Conservation (phyloP, 2,797 vertebrate genomes). For the Monodelphis domestica region DNA sequence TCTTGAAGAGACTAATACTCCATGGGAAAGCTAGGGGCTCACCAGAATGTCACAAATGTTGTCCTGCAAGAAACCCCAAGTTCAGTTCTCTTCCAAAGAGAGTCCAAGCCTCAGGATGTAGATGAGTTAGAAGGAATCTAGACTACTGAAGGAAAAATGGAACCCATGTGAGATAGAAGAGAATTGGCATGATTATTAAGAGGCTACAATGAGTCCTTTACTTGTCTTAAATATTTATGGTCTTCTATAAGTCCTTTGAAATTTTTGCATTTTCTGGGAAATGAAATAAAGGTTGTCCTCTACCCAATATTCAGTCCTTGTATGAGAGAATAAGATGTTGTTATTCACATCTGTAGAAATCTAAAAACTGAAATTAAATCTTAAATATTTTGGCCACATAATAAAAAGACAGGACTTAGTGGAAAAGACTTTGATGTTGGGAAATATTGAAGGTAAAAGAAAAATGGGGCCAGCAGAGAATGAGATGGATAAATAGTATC, state of each 20-base stretch:
- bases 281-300: background rate
- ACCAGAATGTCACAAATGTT: background rate
- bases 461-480: too few relatives aligned
- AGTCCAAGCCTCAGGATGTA: background rate
- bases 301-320: background rate
- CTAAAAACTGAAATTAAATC: too few relatives aligned
- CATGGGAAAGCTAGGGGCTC: background rate
- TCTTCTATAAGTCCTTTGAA: background rate
- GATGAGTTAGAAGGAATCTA: background rate
- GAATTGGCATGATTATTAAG: background rate
- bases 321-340: background rate
- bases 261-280: background rate
- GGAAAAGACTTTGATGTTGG: too few relatives aligned
- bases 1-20: background rate
- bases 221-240: background rate
- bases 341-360: background rate
- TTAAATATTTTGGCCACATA: too few relatives aligned
- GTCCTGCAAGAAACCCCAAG: background rate
- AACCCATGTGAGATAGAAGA: background rate
- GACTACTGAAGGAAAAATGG: background rate
- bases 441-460: too few relatives aligned
- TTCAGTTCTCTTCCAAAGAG: background rate
- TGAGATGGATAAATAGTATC: too few relatives aligned
- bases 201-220: background rate
- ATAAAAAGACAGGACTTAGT: too few relatives aligned